phyloP scores from a whole-genome alignment of 2,888 invertebrate species.

The Morinoia aosen region DNA sequence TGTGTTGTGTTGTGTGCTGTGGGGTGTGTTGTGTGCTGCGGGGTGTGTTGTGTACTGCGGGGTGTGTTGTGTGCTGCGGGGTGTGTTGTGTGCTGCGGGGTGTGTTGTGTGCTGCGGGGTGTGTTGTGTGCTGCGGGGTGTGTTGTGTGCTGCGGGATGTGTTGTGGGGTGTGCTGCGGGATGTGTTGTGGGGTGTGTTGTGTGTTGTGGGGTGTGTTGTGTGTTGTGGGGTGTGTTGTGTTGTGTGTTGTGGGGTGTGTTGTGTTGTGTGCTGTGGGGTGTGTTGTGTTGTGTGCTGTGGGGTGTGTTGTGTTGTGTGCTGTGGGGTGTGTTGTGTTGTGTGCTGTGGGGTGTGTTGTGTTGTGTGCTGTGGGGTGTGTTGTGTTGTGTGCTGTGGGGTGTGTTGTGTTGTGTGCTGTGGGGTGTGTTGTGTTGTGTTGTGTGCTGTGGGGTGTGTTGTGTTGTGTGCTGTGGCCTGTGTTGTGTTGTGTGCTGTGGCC shows the following conservation, averaged over 20 bases:
- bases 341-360: no score
- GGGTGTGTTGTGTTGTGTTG: neutral
- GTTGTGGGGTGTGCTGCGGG: no score
- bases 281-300: neutral
- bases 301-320: neutral
- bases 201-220: neutral
- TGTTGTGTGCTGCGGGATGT: no score
- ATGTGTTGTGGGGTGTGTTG: neutral
- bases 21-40: neutral
- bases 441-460: no score
- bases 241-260: no score
- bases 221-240: no score
- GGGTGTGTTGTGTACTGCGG: neutral
- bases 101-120: neutral
- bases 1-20: neutral
- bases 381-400: neutral
- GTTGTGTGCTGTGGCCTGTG: neutral
- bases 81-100: no score
- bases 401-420: neutral
- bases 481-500: neutral
- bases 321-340: neutral
- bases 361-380: no score
- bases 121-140: neutral
- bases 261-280: no score
- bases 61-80: no score